phyloP scores from a whole-genome alignment of 2,113 vertebrate species.

The Herpailurus yagouaroundi region DNA sequence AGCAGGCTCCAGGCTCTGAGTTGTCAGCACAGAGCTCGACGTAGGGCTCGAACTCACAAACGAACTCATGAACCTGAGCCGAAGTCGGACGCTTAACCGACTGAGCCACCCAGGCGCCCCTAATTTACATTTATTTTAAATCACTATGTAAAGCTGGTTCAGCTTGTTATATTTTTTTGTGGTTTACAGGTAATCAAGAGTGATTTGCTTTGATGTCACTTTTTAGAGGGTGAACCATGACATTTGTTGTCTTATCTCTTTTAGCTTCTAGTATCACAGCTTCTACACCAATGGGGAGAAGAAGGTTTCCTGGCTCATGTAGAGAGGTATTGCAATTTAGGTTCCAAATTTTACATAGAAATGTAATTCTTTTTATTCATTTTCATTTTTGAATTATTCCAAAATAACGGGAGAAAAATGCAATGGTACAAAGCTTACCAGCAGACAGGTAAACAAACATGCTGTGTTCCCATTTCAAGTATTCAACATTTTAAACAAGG shows the following conservation, averaged over 20 bases:
- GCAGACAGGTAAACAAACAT: neutral
- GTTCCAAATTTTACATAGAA: neutral
- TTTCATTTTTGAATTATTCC: neutral
- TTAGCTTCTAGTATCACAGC: conserved; percentile 92
- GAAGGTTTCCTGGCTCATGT: conserved; percentile 93
- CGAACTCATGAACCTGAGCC: no score
- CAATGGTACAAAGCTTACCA: neutral
- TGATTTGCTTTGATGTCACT: neutral
- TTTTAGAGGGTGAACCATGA: neutral
- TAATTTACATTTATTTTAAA: neutral
- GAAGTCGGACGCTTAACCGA: no score
- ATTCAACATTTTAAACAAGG: neutral
- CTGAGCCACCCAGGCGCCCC: no score
- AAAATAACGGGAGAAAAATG: neutral
- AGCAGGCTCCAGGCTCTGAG: no score
- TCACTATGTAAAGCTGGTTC: neutral
- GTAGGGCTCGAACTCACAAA: no score
- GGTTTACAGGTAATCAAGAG: neutral
- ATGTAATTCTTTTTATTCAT: neutral
- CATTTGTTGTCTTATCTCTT: conserved; percentile 72
- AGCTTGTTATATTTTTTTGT: neutral
- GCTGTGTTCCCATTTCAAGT: neutral
- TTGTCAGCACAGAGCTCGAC: no score
- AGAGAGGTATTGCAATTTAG: conserved; percentile 87
- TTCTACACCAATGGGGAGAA: conserved; percentile 93